Evolutionary conservation across 1,140 invertebrate genomes (phyloP).

Genomic region (Spodoptera frugiperda): DNA sequence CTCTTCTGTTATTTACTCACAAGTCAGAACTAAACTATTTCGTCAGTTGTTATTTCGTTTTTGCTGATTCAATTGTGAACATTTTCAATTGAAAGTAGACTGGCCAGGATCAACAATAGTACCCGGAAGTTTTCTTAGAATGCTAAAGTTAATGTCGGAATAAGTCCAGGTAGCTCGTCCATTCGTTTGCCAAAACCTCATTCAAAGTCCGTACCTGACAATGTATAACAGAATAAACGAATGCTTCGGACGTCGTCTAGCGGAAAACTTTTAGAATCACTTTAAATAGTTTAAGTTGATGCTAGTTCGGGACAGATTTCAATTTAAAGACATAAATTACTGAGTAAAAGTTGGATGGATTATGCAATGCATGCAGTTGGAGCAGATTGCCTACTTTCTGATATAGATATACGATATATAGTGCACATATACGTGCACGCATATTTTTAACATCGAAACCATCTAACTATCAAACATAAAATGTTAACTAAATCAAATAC

Average conservation of each 20-base stretch:
- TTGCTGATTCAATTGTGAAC: not conserved
- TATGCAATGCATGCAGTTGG: conserved; percentile 50
- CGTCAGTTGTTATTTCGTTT: too few species aligned
- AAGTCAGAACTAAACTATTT: too few species aligned
- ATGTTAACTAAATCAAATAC: too few species aligned
- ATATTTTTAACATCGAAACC: not conserved
- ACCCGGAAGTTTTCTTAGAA: not conserved
- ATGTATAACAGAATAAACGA: conserved; percentile 31
- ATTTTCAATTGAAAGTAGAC: conserved; percentile 16
- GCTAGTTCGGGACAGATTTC: conserved; percentile 56
- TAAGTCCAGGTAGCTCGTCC: conserved; percentile 14
- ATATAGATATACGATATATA: too few species aligned
- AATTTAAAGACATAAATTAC: conserved; percentile 60
- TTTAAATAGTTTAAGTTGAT: conserved; percentile 51
- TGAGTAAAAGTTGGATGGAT: conserved; percentile 43
- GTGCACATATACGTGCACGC: conserved; percentile 13
- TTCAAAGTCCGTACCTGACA: conserved; percentile 7
- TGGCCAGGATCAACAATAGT: conserved; percentile 18
- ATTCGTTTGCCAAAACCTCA: conserved; percentile 36
- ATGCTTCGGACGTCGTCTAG: conserved; percentile 19
- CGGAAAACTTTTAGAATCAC: conserved; percentile 59
- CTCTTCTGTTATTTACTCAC: not conserved
- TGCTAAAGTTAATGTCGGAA: conserved; percentile 15
- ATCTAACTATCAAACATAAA: too few species aligned
- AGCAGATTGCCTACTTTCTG: conserved; percentile 54